Evolutionary conservation across 2,113 vertebrate species (phyloP).

Genomic region (Nannobrachium achirus): DNA sequence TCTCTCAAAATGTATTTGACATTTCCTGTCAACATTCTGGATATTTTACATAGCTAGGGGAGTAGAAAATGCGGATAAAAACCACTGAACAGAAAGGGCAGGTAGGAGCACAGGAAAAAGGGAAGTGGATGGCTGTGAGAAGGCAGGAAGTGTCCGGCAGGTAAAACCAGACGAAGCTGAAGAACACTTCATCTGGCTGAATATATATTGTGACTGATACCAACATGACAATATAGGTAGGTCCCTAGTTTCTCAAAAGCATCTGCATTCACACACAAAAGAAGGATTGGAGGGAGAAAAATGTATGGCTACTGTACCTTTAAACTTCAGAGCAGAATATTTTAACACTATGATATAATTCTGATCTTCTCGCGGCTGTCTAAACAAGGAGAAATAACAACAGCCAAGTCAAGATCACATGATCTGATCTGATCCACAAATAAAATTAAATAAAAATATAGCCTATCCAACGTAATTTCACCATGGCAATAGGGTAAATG

Average conservation of each 20-base stretch:
- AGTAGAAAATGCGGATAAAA: constrained; percentile 75
- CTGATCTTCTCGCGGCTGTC: constrained; percentile 2
- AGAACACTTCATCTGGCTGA: constrained; percentile 2
- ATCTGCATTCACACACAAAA: constrained; percentile 9
- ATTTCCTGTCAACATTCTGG: constrained; percentile 45
- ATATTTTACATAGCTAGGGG: constrained; percentile 65
- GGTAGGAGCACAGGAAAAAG: constrained; percentile 23
- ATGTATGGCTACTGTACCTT: no score
- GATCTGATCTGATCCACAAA: not conserved
- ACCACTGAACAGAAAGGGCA: constrained; percentile 54
- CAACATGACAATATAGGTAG: constrained; percentile 31
- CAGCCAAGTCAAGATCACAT: not conserved
- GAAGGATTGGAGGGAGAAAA: not conserved
- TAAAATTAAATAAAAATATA: no score
- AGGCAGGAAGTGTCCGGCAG: constrained; percentile 20
- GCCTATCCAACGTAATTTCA: no score
- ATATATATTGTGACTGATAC: constrained; percentile 21
- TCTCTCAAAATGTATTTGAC: constrained; percentile 67
- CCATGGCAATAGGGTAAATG: no score
- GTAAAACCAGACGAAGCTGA: not conserved
- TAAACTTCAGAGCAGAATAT: not conserved
- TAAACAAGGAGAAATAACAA: not conserved
- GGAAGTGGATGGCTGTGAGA: constrained; percentile 35
- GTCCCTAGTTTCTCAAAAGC: not conserved
- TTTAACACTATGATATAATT: not conserved